phyloP scores from a whole-genome alignment of 2,797 vertebrate genomes.

The Pantherophis vulpinus region DNA sequence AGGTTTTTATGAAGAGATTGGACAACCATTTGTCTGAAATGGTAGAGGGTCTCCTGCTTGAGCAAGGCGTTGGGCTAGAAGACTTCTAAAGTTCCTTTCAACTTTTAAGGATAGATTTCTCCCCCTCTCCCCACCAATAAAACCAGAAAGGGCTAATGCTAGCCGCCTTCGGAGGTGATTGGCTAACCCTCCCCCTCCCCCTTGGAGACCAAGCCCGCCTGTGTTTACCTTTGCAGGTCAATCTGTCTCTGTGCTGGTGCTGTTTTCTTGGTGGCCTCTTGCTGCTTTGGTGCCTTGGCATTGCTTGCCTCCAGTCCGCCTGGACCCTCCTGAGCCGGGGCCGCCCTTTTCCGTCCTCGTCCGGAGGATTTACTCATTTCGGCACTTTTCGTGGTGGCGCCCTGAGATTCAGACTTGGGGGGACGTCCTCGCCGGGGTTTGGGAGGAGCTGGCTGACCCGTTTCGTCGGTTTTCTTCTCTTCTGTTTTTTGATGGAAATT shows the following conservation, averaged over 20 bases:
- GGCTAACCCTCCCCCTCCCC: neutral
- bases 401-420: conserved; percentile 81
- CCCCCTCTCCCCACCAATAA: neutral
- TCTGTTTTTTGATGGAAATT: conserved; percentile 82
- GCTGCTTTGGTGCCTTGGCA: conserved; percentile 94
- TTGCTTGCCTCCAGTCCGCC: conserved; percentile 82
- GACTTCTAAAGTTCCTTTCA: neutral
- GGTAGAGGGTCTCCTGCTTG: neutral
- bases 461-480: conserved; percentile 73
- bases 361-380: conserved; percentile 76
- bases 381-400: conserved; percentile 74
- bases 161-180: rapidly evolving
- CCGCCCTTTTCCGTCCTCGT: conserved; percentile 89
- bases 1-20: neutral
- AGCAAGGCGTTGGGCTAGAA: rapidly evolving
- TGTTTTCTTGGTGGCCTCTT: conserved; percentile 85
- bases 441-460: conserved; percentile 74
- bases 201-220: neutral
- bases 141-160: neutral
- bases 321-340: conserved; percentile 76
- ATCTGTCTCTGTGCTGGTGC: conserved; percentile 91
- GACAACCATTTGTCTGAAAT: too few relatives aligned
- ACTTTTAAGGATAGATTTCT: too few relatives aligned
- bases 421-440: conserved; percentile 91
- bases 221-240: conserved; percentile 90